Percentiles rank a stretch among this genome's conserved stretches.
Conservation (phyloP, 2,113 vertebrate species). For the Platysteira castanea region DNA sequence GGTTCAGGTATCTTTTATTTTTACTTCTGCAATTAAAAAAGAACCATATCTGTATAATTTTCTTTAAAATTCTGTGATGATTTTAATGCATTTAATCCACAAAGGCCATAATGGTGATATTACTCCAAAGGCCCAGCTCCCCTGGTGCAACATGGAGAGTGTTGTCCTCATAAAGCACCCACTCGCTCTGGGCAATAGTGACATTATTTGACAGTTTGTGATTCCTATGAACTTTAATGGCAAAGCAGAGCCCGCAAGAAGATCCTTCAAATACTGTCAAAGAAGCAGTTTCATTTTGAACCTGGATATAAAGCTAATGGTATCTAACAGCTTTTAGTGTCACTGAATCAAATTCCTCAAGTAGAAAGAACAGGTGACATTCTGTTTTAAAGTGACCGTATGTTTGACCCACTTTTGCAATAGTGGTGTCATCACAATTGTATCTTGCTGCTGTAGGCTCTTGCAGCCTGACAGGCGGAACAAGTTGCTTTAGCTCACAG, state of each 20-base stretch:
- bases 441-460: constrained; percentile 56
- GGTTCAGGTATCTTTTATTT: not conserved
- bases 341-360: constrained; percentile 63
- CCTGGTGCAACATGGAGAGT: not conserved
- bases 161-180: not conserved
- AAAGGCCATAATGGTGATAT: not conserved
- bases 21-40: not conserved
- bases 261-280: not conserved
- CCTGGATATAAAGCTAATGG: constrained; percentile 49
- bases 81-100: not conserved
- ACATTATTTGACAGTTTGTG: not conserved
- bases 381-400: constrained; percentile 67
- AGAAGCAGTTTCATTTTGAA: constrained; percentile 17
- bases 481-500: constrained; percentile 60
- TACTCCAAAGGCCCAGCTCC: not conserved
- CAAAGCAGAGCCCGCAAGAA: not conserved
- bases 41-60: not conserved
- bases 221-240: not conserved
- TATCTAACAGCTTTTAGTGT: constrained; percentile 49
- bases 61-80: not conserved
- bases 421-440: constrained; percentile 61
- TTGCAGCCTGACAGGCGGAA: constrained; percentile 72
- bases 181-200: not conserved
- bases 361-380: constrained; percentile 55
- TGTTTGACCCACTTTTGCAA: constrained; percentile 68